Evolutionary conservation across 2,888 invertebrate species (phyloP).

Genomic region (Micoletzkya japonica): DNA sequence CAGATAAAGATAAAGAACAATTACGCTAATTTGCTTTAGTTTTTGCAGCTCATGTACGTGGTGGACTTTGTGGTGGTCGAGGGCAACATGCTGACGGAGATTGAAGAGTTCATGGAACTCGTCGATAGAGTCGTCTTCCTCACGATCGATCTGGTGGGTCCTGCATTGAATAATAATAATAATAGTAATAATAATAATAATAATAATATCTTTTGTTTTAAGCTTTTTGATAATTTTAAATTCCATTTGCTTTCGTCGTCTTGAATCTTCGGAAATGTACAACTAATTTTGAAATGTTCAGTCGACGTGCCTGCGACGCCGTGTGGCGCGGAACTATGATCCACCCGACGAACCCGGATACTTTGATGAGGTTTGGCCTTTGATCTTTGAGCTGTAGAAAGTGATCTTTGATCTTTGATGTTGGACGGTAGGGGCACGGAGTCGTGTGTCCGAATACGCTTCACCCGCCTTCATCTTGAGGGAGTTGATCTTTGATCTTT

Average conservation of each 20-base stretch:
- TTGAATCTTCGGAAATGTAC: not conserved
- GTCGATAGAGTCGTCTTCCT: constrained; percentile 53
- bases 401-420: not conserved
- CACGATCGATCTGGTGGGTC: constrained; percentile 46
- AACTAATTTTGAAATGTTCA: too few species aligned
- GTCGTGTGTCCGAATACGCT: too few species aligned
- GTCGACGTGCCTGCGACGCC: constrained; percentile 51
- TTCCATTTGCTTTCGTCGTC: not conserved
- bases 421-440: not conserved
- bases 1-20: not conserved
- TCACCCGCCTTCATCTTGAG: too few species aligned
- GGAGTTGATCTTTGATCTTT: constrained; percentile 42
- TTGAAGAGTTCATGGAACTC: constrained; percentile 39
- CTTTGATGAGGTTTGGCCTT: constrained; percentile 68
- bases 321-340: constrained; percentile 70
- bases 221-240: not conserved
- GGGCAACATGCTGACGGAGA: constrained; percentile 60
- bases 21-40: too few species aligned
- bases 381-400: not conserved
- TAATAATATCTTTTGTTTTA: not conserved
- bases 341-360: constrained; percentile 86
- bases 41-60: not conserved
- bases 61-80: constrained; percentile 53
- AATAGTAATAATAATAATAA: not conserved
- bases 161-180: not conserved